Conservation (phyloP, 2,113 vertebrate species). For the Probosciger aterrimus region DNA sequence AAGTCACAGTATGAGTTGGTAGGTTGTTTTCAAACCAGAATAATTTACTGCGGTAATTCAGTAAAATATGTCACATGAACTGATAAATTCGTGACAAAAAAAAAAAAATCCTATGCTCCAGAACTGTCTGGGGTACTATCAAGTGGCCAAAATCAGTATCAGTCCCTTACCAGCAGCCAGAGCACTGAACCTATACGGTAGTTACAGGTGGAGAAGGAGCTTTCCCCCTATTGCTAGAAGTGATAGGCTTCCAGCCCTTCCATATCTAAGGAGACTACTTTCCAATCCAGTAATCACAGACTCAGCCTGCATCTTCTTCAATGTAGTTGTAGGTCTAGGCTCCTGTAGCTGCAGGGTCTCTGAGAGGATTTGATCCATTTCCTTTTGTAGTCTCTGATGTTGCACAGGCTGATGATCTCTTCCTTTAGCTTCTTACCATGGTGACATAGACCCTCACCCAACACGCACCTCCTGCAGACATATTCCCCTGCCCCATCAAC, state of each 20-base stretch:
- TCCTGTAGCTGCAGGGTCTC: not conserved
- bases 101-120: not conserved
- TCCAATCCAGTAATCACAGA: not conserved
- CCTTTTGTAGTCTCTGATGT: not conserved
- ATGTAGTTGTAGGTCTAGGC: not conserved
- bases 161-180: not conserved
- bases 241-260: not conserved
- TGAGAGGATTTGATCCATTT: not conserved
- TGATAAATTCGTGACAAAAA: not conserved
- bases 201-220: not conserved
- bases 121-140: not conserved
- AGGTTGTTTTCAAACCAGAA: not conserved
- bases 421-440: not conserved
- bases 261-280: not conserved
- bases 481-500: not conserved
- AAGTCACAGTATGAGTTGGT: not conserved
- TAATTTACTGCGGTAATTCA: not conserved
- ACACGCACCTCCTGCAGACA: not conserved
- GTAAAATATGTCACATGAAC: not conserved
- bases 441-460: not conserved
- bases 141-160: not conserved
- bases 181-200: not conserved
- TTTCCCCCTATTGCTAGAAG: not conserved
- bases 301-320: not conserved
- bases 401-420: not conserved